Evolutionary conservation across 2,888 invertebrate genomes (phyloP), one percentile per base, ranked within the genome.

Genomic region (Dynastes grantii): DNA sequence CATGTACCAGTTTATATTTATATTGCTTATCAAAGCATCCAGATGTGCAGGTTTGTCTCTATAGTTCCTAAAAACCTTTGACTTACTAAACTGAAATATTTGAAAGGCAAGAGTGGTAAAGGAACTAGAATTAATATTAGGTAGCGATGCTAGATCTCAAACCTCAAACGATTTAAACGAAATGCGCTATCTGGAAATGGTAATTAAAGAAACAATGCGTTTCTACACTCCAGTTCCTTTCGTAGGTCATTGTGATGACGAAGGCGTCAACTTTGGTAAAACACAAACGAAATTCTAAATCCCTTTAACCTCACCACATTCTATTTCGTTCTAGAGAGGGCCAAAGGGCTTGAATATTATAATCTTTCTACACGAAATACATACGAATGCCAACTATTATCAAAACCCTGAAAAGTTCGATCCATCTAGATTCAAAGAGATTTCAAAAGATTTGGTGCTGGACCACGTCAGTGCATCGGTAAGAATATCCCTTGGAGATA

Each of bases 101-200:
- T 53, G 13, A 53, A n/a, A 40, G 85, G 84, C 86, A 67, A 87
- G 85, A 84, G 84, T 87, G 13, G 80, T 85, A n/a, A 83, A 87
- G 77, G 90, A 90, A 84, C 81, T 89, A 45, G 81, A 84, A 3
- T 68, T 82, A 16, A 84, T 88, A 53, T 88, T 89, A 45, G 86
- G 84, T 1, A 81, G 85, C 45, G 79, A 82, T 27, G 78, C 78
- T 65, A 79, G 76, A n/a, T 29, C 61, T 37, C 82, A 82, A 2
- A 86, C 84, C 0, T 76, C 83, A 65, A 82, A 86, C 67, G 90
- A 91, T 68, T 81, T 91, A 3, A 86, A 88, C 67, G 86, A 90
- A 79, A 91, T 91, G 91, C 90, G 90, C 83, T 91, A 91, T 83
- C 86, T 91, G 81, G 91, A 91, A 61, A 82, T 89, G 61, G 90